Conservation (phyloP, 2,888 invertebrate species). For the Trachelus troglodyta region DNA sequence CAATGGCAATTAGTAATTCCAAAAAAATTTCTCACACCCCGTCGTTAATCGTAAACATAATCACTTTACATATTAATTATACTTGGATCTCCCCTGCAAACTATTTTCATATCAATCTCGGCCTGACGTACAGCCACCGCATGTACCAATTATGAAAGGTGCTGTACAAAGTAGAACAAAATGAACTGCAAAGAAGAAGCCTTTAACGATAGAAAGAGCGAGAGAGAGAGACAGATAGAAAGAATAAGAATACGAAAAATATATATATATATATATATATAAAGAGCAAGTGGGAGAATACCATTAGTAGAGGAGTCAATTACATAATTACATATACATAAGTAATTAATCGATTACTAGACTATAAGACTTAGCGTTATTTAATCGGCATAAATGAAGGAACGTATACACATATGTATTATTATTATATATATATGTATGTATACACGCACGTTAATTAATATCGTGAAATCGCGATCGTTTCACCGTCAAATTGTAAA, state of each 20-base stretch:
- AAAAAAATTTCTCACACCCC: background rate
- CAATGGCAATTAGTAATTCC: background rate
- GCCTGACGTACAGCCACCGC: constrained; percentile 2
- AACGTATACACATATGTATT: background rate
- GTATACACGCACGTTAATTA: background rate
- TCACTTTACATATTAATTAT: constrained; percentile 3
- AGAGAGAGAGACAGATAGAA: constrained; percentile 6
- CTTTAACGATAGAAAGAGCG: background rate
- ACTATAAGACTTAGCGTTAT: background rate
- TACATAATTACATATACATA: constrained; percentile 4
- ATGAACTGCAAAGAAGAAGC: background rate
- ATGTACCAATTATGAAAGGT: constrained; percentile 9
- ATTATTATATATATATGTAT: background rate
- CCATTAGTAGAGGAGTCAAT: constrained; percentile 13
- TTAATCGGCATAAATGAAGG: background rate
- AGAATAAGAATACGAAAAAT: background rate
- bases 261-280: background rate
- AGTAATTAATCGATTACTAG: constrained; percentile 6
- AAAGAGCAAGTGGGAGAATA: constrained; percentile 1
- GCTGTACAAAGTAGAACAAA: constrained; percentile 1
- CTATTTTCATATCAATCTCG: constrained; percentile 14
- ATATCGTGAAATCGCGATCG: background rate
- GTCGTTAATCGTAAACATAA: background rate
- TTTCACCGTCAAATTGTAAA: background rate
- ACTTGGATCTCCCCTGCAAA: constrained; percentile 8